These are phyloP conservation scores for Onychomys torridus DNA, from an alignment of 2,797 vertebrate genomes.

Conservation along the genomic window DNA sequence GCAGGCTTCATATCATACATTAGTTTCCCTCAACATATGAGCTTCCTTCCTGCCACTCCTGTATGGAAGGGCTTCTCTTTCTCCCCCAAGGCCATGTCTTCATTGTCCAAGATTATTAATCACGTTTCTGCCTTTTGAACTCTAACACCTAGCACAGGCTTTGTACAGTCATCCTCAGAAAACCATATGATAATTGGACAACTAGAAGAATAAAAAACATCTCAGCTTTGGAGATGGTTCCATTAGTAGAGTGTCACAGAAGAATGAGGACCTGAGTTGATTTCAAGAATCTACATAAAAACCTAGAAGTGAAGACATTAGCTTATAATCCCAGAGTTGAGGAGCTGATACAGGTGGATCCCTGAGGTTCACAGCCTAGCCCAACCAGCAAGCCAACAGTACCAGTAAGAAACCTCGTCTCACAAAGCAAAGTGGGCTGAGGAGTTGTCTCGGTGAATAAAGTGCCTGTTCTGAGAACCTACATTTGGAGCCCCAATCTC, in stretches of 20 bases:
- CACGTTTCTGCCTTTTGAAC: not conserved
- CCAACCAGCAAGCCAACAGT: not conserved
- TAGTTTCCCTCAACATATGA: not conserved
- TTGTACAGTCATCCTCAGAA: not conserved
- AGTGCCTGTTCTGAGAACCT: not conserved
- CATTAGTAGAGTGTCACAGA: not conserved
- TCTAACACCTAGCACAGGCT: not conserved
- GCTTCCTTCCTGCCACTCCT: not conserved
- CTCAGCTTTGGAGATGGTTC: not conserved
- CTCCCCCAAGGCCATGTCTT: not conserved
- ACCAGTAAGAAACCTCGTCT: not conserved
- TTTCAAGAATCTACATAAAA: not conserved
- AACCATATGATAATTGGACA: not conserved
- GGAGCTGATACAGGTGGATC: no score
- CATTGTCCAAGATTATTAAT: not conserved
- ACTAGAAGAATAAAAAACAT: not conserved
- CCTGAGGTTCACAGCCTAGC: no score
- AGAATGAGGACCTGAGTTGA: not conserved
- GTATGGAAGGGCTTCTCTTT: not conserved
- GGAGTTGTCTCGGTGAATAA: not conserved
- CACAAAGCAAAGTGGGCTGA: not conserved
- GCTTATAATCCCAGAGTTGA: not conserved
- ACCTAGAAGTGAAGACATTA: not conserved
- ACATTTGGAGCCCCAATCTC: not conserved
- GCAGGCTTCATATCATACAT: not conserved